A percentile compares a stretch with the other conserved stretches of the same genome.
Evolutionary conservation across 2,888 invertebrate species (phyloP).

Genomic region (Oxystoma pomonae): DNA sequence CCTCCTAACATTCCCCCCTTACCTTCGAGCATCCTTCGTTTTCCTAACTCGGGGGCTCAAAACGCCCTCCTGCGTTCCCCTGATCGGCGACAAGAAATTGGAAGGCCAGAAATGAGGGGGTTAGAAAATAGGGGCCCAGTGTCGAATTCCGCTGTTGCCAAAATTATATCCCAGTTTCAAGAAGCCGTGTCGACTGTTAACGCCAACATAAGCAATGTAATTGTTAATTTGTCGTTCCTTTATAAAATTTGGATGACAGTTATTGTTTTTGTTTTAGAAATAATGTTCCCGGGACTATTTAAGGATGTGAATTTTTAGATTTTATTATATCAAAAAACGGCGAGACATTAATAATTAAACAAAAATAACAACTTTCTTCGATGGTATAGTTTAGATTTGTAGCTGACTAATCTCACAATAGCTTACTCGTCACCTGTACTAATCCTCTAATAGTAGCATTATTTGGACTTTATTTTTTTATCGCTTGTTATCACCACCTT

Average conservation of each 20-base stretch:
- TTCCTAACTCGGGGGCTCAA: constrained; percentile 28
- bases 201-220: constrained; percentile 41
- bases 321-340: no score
- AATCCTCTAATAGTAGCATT: not conserved
- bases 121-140: constrained; percentile 25
- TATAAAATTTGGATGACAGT: constrained; percentile 7
- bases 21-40: constrained; percentile 42
- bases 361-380: no score
- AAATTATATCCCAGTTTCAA: constrained; percentile 49
- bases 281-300: no score
- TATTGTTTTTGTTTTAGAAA: no score
- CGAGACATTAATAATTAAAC: no score
- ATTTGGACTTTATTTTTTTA: not conserved
- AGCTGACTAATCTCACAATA: constrained; percentile 15
- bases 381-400: constrained; percentile 5
- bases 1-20: constrained; percentile 48
- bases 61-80: not conserved
- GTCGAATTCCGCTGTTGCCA: constrained; percentile 36
- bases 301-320: no score
- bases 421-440: constrained; percentile 7
- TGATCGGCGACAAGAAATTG: constrained; percentile 20
- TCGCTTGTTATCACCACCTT: not conserved
- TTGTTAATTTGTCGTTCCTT: constrained; percentile 25
- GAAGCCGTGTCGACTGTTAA: constrained; percentile 31
- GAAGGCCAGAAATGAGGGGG: constrained; percentile 36